These are phyloP conservation scores for Acromyrmex echinatior DNA, from an alignment of 1,140 invertebrate species.

Conservation along the genomic window DNA sequence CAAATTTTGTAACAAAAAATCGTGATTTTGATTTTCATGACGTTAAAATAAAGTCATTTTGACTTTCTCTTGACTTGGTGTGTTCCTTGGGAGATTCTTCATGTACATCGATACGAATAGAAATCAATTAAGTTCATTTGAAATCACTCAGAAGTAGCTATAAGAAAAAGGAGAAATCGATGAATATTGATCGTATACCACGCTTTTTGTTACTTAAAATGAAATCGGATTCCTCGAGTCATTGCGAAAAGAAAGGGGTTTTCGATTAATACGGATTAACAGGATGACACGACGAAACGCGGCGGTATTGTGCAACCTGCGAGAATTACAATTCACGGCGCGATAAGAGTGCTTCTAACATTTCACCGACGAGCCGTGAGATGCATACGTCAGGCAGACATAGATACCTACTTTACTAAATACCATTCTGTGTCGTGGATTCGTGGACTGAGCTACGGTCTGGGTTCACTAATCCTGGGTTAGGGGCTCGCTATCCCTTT, in stretches of 20 bases:
- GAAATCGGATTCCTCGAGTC: background rate
- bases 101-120: background rate
- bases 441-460: background rate
- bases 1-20: no score
- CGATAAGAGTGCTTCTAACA: conserved; percentile 8
- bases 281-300: conserved; percentile 9
- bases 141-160: background rate
- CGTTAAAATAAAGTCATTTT: no score
- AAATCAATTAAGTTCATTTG: conserved; percentile 2
- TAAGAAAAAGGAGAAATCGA: background rate
- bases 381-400: conserved; percentile 24
- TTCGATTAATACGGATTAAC: conserved; percentile 30
- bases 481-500: conserved; percentile 39
- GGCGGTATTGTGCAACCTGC: conserved; percentile 45
- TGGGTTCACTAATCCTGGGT: conserved; percentile 43
- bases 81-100: no score
- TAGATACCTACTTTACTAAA: conserved; percentile 56
- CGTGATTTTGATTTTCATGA: no score
- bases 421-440: conserved; percentile 8
- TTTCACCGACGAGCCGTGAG: conserved; percentile 27
- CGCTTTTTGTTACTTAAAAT: background rate
- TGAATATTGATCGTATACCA: background rate
- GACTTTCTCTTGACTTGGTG: no score
- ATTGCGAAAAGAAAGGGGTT: conserved; percentile 17
- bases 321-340: conserved; percentile 43